Conservation (phyloP, 2,888 invertebrate species). For the Cephus runcator region DNA sequence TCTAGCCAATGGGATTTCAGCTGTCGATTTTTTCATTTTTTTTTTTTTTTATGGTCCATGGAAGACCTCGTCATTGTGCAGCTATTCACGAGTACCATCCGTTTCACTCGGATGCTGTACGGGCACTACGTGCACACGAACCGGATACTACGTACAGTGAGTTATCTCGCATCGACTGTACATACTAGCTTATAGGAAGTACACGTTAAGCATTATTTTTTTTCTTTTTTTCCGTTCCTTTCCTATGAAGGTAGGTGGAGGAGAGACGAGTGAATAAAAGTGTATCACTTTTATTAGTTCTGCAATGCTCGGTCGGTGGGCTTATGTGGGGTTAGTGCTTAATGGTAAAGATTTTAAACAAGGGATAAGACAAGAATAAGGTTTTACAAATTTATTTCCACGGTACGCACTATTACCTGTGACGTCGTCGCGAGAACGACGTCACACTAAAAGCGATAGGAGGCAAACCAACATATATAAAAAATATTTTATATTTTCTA, state of each 20-base stretch:
- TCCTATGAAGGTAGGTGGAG: neutral
- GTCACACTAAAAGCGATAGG: neutral
- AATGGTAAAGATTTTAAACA: neutral
- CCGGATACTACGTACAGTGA: neutral
- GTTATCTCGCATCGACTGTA: neutral
- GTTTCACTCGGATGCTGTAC: neutral
- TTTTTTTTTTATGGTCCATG: neutral
- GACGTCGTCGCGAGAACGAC: neutral
- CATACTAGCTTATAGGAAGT: neutral
- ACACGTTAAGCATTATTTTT: neutral
- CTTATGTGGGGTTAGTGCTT: neutral
- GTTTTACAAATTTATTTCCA: neutral
- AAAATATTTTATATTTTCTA: conserved; percentile 2
- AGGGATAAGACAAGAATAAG: neutral
- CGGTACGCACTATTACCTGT: neutral
- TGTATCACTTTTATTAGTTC: neutral
- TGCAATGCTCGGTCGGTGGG: neutral
- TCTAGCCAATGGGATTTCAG: neutral
- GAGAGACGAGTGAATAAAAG: neutral
- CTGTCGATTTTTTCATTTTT: neutral
- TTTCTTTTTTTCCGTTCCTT: neutral
- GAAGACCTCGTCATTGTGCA: neutral
- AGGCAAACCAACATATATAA: neutral
- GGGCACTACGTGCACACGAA: neutral
- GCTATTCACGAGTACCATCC: neutral